Percentiles rank a stretch among this genome's conserved stretches.
Conservation (phyloP, 2,113 vertebrate genomes). For the Colinus virginianus region DNA sequence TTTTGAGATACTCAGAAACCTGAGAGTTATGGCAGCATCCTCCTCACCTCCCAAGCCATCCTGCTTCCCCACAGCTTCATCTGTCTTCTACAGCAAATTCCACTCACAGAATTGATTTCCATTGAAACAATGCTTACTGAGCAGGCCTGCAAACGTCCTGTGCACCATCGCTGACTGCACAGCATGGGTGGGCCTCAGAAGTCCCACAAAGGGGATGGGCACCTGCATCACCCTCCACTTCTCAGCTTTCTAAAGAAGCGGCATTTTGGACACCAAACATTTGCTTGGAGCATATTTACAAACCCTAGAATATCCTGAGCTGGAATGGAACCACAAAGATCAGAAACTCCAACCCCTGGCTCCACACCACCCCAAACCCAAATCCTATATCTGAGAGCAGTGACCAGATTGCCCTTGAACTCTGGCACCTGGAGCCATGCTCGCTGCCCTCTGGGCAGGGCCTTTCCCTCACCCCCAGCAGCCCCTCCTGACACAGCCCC, state of each 20-base stretch:
- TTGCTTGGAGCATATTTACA: neutral
- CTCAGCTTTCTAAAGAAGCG: neutral
- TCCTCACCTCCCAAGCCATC: neutral
- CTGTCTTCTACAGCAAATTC: neutral
- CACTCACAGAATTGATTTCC: accelerated
- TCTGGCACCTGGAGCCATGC: too few species aligned
- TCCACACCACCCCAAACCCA: too few species aligned
- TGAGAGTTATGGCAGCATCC: neutral
- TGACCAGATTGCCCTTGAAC: too few species aligned
- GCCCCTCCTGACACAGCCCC: neutral
- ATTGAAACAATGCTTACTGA: neutral
- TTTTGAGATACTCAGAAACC: accelerated
- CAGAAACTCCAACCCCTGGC: too few species aligned
- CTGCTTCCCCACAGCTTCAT: neutral
- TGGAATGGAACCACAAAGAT: too few species aligned
- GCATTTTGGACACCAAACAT: neutral
- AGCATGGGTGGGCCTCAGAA: neutral
- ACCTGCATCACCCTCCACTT: neutral
- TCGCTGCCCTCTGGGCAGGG: too few species aligned
- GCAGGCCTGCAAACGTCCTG: neutral
- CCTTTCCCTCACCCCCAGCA: neutral
- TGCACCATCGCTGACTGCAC: neutral
- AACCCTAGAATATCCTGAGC: too few species aligned
- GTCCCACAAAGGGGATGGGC: neutral
- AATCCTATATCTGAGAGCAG: too few species aligned